These are phyloP conservation scores for Pseudopodoces humilis DNA, from an alignment of 2,113 vertebrate genomes.

Conservation along the genomic window DNA sequence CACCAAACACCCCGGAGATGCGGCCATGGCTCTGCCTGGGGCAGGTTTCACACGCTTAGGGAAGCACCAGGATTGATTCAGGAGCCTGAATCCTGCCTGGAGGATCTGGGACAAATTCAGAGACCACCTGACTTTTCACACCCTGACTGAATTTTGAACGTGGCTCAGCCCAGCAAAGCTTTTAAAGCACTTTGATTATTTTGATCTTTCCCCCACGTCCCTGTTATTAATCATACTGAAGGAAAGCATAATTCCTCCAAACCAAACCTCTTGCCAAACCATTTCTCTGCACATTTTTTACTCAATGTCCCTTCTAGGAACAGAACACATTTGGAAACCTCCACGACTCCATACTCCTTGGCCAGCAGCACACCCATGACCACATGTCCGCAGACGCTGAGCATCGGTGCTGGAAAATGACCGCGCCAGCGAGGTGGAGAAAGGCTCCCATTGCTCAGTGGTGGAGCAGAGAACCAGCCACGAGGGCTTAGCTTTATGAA, in stretches of 20 bases:
- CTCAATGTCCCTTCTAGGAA: background rate
- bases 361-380: background rate
- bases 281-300: background rate
- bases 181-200: background rate
- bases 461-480: background rate
- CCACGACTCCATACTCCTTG: background rate
- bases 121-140: background rate
- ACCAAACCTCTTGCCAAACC: background rate
- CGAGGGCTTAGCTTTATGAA: rapidly evolving
- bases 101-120: background rate
- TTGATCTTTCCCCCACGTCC: background rate
- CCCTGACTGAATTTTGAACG: background rate
- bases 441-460: rapidly evolving
- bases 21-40: rapidly evolving
- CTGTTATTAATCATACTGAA: background rate
- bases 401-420: background rate
- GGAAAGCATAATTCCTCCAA: background rate
- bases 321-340: background rate
- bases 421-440: background rate
- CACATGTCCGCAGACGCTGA: rapidly evolving
- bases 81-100: background rate
- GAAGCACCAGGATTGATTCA: background rate
- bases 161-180: background rate
- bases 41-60: rapidly evolving
- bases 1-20: rapidly evolving